These are phyloP conservation scores for Dasyurus viverrinus DNA, from an alignment of 2,113 vertebrate genomes.

Conservation along the genomic window DNA sequence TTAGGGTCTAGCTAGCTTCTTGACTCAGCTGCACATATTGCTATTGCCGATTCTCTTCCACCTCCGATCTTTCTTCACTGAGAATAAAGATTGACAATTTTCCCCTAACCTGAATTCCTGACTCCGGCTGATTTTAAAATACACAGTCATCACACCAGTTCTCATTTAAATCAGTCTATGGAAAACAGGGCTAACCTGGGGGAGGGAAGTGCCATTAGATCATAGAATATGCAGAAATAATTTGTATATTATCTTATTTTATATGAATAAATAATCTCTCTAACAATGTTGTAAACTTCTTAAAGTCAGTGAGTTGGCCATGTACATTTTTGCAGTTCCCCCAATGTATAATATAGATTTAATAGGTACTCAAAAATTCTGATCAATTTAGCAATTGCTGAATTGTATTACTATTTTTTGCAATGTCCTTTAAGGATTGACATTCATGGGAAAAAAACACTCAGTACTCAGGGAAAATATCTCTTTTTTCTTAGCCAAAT, in stretches of 20 bases:
- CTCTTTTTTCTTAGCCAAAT: neutral
- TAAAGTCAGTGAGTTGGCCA: neutral
- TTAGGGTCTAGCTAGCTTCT: too few species aligned
- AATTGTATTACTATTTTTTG: neutral
- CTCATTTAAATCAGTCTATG: slow-evolving; percentile 62
- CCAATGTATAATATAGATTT: neutral
- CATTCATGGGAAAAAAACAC: neutral
- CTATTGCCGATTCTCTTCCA: too few species aligned
- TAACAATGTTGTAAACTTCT: neutral
- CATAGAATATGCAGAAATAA: slow-evolving; percentile 79
- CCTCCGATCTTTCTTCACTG: too few species aligned
- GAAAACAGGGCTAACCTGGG: slow-evolving; percentile 46
- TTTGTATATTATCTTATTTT: neutral
- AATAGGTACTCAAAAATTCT: neutral
- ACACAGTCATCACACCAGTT: too few species aligned
- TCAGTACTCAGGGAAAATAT: neutral
- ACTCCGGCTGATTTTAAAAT: too few species aligned
- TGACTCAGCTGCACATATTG: too few species aligned
- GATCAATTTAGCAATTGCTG: neutral
- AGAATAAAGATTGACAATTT: too few species aligned
- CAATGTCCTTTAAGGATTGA: neutral
- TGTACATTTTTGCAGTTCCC: neutral
- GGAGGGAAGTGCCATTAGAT: slow-evolving; percentile 71
- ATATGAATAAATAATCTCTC: neutral
- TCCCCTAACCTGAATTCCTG: too few species aligned